Evolutionary conservation across 2,113 vertebrate genomes (phyloP), one percentile per base, ranked within the genome.

Genomic region (Falcunculus frontatus): DNA sequence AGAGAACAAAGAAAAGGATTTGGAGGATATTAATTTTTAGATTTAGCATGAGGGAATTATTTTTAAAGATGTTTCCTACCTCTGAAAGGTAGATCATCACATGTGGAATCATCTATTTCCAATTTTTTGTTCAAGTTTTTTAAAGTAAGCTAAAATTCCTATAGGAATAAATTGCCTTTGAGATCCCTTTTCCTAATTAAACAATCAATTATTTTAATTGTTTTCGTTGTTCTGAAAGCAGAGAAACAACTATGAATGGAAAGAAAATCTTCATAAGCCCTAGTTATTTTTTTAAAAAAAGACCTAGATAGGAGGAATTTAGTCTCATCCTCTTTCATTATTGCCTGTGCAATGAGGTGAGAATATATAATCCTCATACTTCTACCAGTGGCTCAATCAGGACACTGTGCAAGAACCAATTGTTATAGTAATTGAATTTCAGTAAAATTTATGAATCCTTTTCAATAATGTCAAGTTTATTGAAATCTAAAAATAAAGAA

Each of bases 341-440:
- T 70, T 96, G 78, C 84, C 72, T 93, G 87, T 94, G 95, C 94
- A 96, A 96, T 91, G 93, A 97, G 78, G 95, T 96, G 93, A 94
- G 90, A 94, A 76, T 94, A 90, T 95, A 91, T 96, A 95, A 96
- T 95, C 90, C 92, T 94, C 73, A 60, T 84, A 64, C 52, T 92
- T 85, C 84, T 86, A 92, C 82, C 75, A 63, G 26, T 62, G 63
- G 46, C 59, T 92, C 41, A 81, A 57, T 23, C 29, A 80, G 77
- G 59, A 84, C 50, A 83, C 37, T 57, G 27, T 77, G 92, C 52
- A 90, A 92, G 87, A 96, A 74, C 85, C 92, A 89, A 93, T 77
- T 27, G 55, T 37, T 90, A 47, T 1, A 87, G 29, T 83, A 52
- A 77, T 77, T 67, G 80, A 79, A 82, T 84, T 94, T 92, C 41